Evolutionary conservation across 30 jellyfish, hydroid and myxozoan species (phyloP), one percentile per base, ranked within the genome.

Genomic region (Aurelia sp.): DNA sequence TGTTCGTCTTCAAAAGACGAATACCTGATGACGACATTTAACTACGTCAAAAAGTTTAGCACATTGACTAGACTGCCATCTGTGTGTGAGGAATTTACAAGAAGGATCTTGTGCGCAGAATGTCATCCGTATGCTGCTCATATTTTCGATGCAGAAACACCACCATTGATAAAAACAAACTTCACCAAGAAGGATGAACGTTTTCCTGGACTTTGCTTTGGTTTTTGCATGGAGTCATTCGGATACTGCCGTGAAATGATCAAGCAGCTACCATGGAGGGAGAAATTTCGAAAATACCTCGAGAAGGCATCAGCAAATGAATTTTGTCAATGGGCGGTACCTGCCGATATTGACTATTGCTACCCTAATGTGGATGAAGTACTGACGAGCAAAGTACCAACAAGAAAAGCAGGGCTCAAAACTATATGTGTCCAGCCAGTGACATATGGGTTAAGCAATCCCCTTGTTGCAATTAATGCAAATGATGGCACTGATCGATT

Each of bases 71-170:
- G 51, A 4, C n/a, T 70, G 4, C 51, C 71, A 20, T 11, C 65
- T 22, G 15, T 58, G 44, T 92, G 98, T 31, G 52, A 31, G 7
- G 84, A 48, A 4, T 76, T 89, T 62, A 55, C 89, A 12, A 79
- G 78, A 52, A 68, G 67, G 13, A 73, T 93, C 47, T 27, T 93
- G 9, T 93, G 98, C 72, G 77, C 96, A 3, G 96, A 82, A 57
- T 93, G 98, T 66, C 96, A 89, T 63, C 98, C 98, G 3, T 93
- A 88, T 78, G 98, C 98, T 1, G 98, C 98, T 4, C 98, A 93
- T 48, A 77, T 89, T 11, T 93, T 51, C 68, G 98, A 93, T 66
- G 97, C 97, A 5, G 98, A 93, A 74, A 84, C 55, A 13, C 96
- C 96, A 27, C 82, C 86, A n/a, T 73, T 20, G 51, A 22, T 30